These are phyloP conservation scores for Heliconius himera DNA, from an alignment of 1,140 invertebrate genomes.

Conservation along the genomic window DNA sequence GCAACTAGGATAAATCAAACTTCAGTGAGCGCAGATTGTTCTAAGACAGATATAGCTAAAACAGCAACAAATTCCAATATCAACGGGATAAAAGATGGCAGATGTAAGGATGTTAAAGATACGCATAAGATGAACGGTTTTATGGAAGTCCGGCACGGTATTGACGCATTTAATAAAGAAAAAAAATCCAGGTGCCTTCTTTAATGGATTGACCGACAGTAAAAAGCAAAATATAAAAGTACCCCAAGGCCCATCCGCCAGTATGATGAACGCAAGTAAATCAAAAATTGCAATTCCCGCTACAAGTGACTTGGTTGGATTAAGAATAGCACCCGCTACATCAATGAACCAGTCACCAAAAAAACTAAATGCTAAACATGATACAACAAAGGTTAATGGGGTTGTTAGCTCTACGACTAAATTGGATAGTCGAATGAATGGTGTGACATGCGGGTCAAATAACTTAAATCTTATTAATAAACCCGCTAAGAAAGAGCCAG, in stretches of 20 bases:
- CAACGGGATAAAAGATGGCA: slow-evolving; percentile 60
- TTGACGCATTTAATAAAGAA: slow-evolving; percentile 56
- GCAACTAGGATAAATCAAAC: slow-evolving; percentile 42
- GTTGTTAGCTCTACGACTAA: slow-evolving; percentile 73
- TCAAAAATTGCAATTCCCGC: slow-evolving; percentile 62
- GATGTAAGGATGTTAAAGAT: slow-evolving; percentile 59
- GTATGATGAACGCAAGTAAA: slow-evolving; percentile 50
- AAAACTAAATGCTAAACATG: slow-evolving; percentile 54
- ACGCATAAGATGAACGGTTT: slow-evolving; percentile 68
- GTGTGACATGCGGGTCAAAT: slow-evolving; percentile 72
- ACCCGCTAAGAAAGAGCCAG: slow-evolving; percentile 58
- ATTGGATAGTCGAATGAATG: slow-evolving; percentile 74
- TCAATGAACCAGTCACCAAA: slow-evolving; percentile 55
- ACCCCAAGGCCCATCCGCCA: slow-evolving; percentile 69
- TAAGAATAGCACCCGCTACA: slow-evolving; percentile 59
- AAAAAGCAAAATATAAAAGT: slow-evolving; percentile 57
- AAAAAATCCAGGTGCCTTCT: slow-evolving; percentile 46
- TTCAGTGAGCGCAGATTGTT: slow-evolving; percentile 43
- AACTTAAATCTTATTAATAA: slow-evolving; percentile 66
- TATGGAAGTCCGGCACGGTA: slow-evolving; percentile 57
- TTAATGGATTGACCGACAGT: slow-evolving; percentile 59
- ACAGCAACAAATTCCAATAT: slow-evolving; percentile 44
- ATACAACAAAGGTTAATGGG: slow-evolving; percentile 58
- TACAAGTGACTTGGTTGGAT: slow-evolving; percentile 50
- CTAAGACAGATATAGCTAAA: slow-evolving; percentile 51